Conservation (phyloP, 2,113 vertebrate genomes). For the Centropus bengalensis region DNA sequence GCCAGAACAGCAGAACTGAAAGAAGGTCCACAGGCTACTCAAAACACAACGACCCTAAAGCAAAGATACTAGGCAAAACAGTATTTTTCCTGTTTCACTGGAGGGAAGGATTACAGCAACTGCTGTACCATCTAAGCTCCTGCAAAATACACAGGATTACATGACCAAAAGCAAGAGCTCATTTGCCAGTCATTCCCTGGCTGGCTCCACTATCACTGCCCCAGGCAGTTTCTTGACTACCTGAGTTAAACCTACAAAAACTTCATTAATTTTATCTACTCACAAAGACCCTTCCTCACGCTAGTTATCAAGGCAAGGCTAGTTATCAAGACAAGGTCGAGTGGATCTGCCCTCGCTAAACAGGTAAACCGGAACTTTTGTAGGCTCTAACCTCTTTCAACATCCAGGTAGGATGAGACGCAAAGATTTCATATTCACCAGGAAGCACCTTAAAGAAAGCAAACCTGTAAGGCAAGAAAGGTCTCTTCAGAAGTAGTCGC, state of each 20-base stretch:
- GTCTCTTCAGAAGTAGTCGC: background rate
- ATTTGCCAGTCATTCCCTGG: background rate
- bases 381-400: slow-evolving; percentile 85
- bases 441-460: slow-evolving; percentile 95
- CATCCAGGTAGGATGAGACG: slow-evolving; percentile 91
- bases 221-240: fast-evolving
- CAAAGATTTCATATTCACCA: slow-evolving; percentile 91
- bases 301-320: background rate
- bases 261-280: background rate
- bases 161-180: background rate
- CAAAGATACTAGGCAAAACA: background rate
- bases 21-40: background rate
- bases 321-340: background rate
- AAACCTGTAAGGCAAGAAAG: slow-evolving; percentile 81
- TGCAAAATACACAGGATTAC: background rate
- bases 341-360: background rate
- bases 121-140: background rate
- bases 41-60: background rate
- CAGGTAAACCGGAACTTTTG: background rate
- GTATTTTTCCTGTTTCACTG: background rate
- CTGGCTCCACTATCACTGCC: background rate
- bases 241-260: background rate
- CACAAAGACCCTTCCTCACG: background rate
- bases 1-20: background rate
- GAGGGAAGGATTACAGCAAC: background rate